Evolutionary conservation across 2,888 invertebrate species (phyloP).

Genomic region (Drosophila ezoana): DNA sequence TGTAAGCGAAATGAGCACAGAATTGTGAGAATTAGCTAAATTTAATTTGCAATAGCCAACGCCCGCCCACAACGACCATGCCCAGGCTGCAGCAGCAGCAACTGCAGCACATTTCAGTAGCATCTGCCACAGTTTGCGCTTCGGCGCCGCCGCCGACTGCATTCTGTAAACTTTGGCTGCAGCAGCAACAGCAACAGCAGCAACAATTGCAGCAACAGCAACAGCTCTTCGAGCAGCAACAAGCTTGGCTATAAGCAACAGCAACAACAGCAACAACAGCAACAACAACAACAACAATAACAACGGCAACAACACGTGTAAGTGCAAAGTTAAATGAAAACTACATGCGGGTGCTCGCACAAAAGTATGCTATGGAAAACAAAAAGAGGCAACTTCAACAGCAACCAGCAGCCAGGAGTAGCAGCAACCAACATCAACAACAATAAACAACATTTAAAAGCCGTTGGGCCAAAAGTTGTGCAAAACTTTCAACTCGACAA

Average conservation of each 20-base stretch:
- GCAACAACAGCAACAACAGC: conserved; percentile 12
- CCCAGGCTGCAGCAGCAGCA: conserved; percentile 48
- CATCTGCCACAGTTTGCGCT: conserved; percentile 40
- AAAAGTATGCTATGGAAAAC: conserved; percentile 57
- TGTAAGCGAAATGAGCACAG: conserved; percentile 89
- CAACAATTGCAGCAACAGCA: conserved; percentile 48
- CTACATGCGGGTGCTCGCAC: conserved; percentile 62
- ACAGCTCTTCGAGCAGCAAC: conserved; percentile 55
- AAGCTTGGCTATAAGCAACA: conserved; percentile 68
- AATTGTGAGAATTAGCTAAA: conserved; percentile 86
- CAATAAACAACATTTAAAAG: conserved; percentile 78
- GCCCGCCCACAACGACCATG: conserved; percentile 59
- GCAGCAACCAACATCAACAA: conserved; percentile 48
- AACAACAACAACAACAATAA: conserved; percentile 12
- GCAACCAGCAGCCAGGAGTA: conserved; percentile 21
- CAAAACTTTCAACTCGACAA: conserved; percentile 43
- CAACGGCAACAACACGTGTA: conserved; percentile 48
- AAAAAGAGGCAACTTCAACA: conserved; percentile 20
- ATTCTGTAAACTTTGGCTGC: conserved; percentile 82
- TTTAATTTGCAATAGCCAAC: conserved; percentile 81
- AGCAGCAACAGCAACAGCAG: conserved; percentile 71
- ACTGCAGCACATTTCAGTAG: conserved; percentile 35
- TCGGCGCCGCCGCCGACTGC: conserved; percentile 80
- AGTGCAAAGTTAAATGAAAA: conserved; percentile 76
- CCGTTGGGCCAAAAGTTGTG: conserved; percentile 63